Conservation (phyloP, 2,888 invertebrate species). For the Drosophila helvetica region DNA sequence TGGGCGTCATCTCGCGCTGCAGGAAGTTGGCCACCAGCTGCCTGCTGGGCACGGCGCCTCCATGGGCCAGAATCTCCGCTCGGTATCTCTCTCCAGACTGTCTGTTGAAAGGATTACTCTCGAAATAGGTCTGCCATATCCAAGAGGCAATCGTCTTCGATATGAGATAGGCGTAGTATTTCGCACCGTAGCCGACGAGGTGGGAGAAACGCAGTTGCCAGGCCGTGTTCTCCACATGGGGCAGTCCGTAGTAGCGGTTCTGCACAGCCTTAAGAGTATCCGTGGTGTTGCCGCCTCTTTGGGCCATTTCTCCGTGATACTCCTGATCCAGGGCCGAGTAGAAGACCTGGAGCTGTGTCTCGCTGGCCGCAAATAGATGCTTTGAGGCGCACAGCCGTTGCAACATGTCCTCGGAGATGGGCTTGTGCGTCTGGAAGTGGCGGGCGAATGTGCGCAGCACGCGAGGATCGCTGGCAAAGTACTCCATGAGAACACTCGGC, state of each 20-base stretch:
- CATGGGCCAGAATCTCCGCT: slow-evolving; percentile 91
- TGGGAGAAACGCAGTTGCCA: slow-evolving; percentile 99
- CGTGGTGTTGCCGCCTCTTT: slow-evolving; percentile 85
- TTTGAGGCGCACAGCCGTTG: slow-evolving; percentile 93
- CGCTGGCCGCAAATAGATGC: slow-evolving; percentile 93
- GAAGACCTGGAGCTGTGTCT: slow-evolving; percentile 93
- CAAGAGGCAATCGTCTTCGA: slow-evolving; percentile 96
- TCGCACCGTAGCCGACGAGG: slow-evolving; percentile 98
- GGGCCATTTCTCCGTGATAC: slow-evolving; percentile 87
- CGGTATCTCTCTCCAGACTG: slow-evolving; percentile 92
- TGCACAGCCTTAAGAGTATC: slow-evolving; percentile 91
- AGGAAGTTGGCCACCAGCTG: slow-evolving; percentile 91
- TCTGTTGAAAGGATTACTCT: slow-evolving; percentile 90
- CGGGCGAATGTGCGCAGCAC: slow-evolving; percentile 93
- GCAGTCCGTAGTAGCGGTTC: slow-evolving; percentile 92
- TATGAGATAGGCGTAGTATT: slow-evolving; percentile 98
- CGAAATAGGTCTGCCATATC: slow-evolving; percentile 96
- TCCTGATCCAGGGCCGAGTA: slow-evolving; percentile 96
- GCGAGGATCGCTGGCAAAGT: slow-evolving; percentile 95
- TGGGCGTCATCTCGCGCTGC: slow-evolving; percentile 89
- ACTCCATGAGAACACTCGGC: slow-evolving; percentile 99
- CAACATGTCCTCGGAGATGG: slow-evolving; percentile 91
- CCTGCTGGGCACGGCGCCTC: slow-evolving; percentile 93
- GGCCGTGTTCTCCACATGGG: slow-evolving; percentile 95
- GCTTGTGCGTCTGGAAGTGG: slow-evolving; percentile 95